These are phyloP conservation scores for Psettodes erumei DNA, from an alignment of 2,113 vertebrate species.

Conservation along the genomic window DNA sequence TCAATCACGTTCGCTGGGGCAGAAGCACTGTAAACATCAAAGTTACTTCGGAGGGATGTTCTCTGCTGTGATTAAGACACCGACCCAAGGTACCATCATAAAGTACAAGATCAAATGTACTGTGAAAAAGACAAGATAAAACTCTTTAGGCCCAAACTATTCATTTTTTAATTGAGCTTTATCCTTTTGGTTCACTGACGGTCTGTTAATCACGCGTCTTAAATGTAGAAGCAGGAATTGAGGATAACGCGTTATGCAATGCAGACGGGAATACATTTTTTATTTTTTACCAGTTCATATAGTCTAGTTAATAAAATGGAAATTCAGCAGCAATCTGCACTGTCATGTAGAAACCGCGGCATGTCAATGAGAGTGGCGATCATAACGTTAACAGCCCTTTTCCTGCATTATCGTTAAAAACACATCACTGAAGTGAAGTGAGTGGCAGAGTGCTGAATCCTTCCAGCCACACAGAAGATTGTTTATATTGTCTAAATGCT, in stretches of 20 bases:
- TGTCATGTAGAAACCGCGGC: slow-evolving; percentile 6
- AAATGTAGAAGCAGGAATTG: not conserved
- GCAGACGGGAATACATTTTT: not conserved
- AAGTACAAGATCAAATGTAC: not conserved
- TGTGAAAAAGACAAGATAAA: not conserved
- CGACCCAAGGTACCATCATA: slow-evolving; percentile 4
- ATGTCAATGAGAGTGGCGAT: not conserved
- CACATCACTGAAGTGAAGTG: slow-evolving; percentile 29
- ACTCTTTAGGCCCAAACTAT: not conserved
- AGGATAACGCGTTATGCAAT: not conserved
- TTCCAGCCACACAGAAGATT: slow-evolving; percentile 18
- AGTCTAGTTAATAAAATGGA: slow-evolving; percentile 3
- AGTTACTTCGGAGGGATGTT: slow-evolving; percentile 21
- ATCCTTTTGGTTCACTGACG: not conserved
- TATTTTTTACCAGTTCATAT: not conserved
- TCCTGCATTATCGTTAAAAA: slow-evolving; percentile 39
- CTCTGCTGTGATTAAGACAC: slow-evolving; percentile 23
- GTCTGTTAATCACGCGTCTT: not conserved
- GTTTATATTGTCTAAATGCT: slow-evolving; percentile 38
- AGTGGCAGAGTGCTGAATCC: slow-evolving; percentile 16
- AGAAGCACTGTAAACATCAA: slow-evolving; percentile 36
- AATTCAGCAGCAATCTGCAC: not conserved
- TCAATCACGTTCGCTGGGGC: slow-evolving; percentile 30
- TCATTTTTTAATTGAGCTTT: not conserved
- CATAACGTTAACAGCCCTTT: slow-evolving; percentile 21